Evolutionary conservation across 1,140 invertebrate genomes (phyloP), one percentile per base, ranked within the genome.

Genomic region (Pemphigus obesinymphae): DNA sequence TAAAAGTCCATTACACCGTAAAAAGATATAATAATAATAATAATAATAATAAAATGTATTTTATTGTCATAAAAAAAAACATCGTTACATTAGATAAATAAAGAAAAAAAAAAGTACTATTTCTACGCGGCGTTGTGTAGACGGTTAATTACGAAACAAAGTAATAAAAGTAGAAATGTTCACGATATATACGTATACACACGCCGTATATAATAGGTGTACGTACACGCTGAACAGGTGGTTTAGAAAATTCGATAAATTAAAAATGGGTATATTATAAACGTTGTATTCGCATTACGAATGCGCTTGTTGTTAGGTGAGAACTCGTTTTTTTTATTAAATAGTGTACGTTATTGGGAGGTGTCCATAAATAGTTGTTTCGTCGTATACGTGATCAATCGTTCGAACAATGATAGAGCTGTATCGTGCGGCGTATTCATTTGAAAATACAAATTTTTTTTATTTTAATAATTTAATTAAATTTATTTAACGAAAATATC

Each of bases 71-170:
- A 45, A 23, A 29, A 55, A 55, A 23, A 68, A 70, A 43, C 68
- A 17, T 70, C 23, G 40, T 4, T 68, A 70, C 37, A 23, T 45
- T 8, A 26, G 40, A 45, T 70, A 29, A 61, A n/a, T n/a, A n/a
- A n/a, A 37, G 20, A 20, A 63, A 63, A 34, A 66, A 20, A 63
- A 63, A 70, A 31, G 31, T 31, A 48, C 43, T 15, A 11, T n/a
- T n/a, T n/a, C 23, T 29, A 48, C 43, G 23, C 23, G 5, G 26
- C 15, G 10, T 20, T n/a, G 13, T n/a, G n/a, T n/a, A 73, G 45
- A 31, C 70, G 70, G 43, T 73, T 73, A 73, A 73, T 73, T 73
- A 73, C 70, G 70, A 31, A 73, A 73, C 70, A 11, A 3, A 20
- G 45, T 29, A n/a, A 50, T 48, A 73, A 73, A 73, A 73, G 23